Evolutionary conservation across 2,888 invertebrate genomes (phyloP).

Genomic region (Drosophila hamatofila): DNA sequence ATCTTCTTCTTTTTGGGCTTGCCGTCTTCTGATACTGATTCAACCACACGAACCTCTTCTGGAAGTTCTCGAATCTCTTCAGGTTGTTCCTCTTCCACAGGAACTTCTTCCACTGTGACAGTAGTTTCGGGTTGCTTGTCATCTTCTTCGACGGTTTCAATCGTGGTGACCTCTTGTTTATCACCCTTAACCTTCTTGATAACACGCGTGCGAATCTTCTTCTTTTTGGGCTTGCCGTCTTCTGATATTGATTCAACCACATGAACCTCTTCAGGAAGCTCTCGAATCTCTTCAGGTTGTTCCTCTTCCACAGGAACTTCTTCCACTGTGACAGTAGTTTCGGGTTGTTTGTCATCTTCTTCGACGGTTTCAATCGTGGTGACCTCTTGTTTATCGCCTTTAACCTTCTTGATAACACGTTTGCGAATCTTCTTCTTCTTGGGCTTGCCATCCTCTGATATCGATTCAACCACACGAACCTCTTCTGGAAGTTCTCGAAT

Average conservation of each 20-base stretch:
- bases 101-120: constrained; percentile 22
- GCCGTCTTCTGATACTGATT: no score
- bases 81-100: constrained; percentile 14
- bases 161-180: constrained; percentile 30
- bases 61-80: constrained; percentile 21
- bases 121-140: constrained; percentile 25
- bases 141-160: constrained; percentile 34
- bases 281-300: constrained; percentile 15
- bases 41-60: constrained; percentile 25
- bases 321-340: constrained; percentile 29
- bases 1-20: no score
- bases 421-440: constrained; percentile 31
- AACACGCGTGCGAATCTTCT: constrained; percentile 32
- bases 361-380: constrained; percentile 32
- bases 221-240: constrained; percentile 28
- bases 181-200: constrained; percentile 37
- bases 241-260: constrained; percentile 21
- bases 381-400: constrained; percentile 35
- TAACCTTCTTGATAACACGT: constrained; percentile 33
- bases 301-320: constrained; percentile 19
- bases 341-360: constrained; percentile 30
- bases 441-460: constrained; percentile 21
- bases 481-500: constrained; percentile 25
- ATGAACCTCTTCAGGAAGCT: constrained; percentile 28
- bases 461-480: constrained; percentile 20